These are phyloP conservation scores for Hydrozoanthus gracilis DNA, from an alignment of 92 coral and sea anemone species.

Conservation along the genomic window DNA sequence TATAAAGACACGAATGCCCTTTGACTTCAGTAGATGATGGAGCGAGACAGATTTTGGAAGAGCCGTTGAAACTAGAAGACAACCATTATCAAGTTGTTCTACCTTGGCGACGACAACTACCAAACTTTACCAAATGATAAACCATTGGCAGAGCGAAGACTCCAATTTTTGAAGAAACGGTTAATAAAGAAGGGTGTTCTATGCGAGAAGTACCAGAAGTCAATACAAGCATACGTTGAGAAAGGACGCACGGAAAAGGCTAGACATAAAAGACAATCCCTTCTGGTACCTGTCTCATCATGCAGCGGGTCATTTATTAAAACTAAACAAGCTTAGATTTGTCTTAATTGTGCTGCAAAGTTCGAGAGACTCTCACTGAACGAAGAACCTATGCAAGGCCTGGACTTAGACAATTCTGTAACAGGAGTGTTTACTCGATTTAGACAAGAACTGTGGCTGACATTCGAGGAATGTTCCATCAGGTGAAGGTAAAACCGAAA, in stretches of 20 bases:
- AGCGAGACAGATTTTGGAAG: constrained; percentile 35
- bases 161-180: constrained; percentile 52
- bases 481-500: constrained; percentile 20
- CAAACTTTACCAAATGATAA: constrained; percentile 15
- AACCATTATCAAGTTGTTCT: constrained; percentile 58
- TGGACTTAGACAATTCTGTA: not conserved
- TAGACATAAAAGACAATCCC: not conserved
- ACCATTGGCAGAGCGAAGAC: constrained; percentile 11
- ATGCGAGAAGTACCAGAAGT: constrained; percentile 24
- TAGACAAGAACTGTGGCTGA: constrained; percentile 44
- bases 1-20: too few species aligned
- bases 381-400: not conserved
- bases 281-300: constrained; percentile 16
- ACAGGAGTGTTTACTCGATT: constrained; percentile 27
- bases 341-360: constrained; percentile 16
- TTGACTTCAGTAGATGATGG: constrained; percentile 44
- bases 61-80: constrained; percentile 37
- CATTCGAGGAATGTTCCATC: constrained; percentile 46
- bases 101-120: not conserved
- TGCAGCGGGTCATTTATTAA: not conserved
- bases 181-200: constrained; percentile 43
- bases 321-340: not conserved
- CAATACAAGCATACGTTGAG: not conserved
- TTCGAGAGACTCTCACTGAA: constrained; percentile 15
- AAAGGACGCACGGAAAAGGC: constrained; percentile 41